phyloP scores from a whole-genome alignment of 2,113 vertebrate genomes.

The Trachemys scripta region DNA sequence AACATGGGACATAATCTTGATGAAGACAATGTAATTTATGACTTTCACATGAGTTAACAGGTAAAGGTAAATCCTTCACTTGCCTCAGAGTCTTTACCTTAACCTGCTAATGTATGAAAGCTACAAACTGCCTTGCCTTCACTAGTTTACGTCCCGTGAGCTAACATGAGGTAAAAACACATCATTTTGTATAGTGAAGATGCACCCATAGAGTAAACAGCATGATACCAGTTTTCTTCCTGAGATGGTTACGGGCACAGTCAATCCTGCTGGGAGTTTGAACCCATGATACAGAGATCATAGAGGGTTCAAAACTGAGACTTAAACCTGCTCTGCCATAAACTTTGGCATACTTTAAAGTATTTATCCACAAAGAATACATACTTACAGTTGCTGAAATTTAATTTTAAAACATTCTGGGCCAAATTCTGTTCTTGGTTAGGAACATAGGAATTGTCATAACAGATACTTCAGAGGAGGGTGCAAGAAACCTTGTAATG shows the following conservation, averaged over 20 bases:
- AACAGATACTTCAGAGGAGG: not conserved
- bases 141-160: not conserved
- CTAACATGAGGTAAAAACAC: not conserved
- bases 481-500: not conserved
- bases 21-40: not conserved
- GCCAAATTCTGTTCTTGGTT: not conserved
- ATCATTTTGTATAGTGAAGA: not conserved
- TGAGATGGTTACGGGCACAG: not conserved
- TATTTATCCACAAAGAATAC: not conserved
- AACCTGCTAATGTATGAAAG: not conserved
- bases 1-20: not conserved
- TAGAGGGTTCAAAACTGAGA: not conserved
- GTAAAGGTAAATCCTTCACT: not conserved
- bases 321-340: not conserved
- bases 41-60: not conserved
- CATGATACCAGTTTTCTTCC: not conserved
- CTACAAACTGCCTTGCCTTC: not conserved
- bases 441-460: not conserved
- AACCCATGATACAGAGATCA: not conserved
- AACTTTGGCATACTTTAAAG: not conserved
- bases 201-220: not conserved
- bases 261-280: not conserved
- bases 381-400: not conserved
- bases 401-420: not conserved
- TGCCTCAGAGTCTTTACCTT: not conserved